Conservation (phyloP, 2,888 invertebrate species). For the Trissoscelio sp. region DNA sequence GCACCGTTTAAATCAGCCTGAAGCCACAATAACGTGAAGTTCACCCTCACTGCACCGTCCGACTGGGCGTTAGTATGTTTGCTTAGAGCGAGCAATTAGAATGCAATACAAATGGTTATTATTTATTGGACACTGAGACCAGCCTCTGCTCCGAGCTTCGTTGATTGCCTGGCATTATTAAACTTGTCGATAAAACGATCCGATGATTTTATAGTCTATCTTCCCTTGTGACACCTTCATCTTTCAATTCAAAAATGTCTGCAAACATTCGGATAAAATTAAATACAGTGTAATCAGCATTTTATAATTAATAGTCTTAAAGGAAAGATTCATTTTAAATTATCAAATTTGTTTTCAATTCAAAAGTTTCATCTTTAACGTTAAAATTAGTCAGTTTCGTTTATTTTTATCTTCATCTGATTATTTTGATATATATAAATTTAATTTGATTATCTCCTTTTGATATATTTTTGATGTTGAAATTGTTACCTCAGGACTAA, state of each 20-base stretch:
- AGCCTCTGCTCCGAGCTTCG: conserved; percentile 30
- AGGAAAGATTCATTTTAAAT: too few species aligned
- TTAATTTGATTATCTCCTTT: too few species aligned
- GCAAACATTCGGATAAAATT: not conserved
- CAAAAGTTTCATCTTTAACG: too few species aligned
- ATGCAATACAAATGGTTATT: conserved; percentile 83
- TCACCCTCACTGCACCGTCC: conserved; percentile 66
- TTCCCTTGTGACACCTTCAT: conserved; percentile 36
- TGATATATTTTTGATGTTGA: too few species aligned
- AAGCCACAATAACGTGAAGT: conserved; percentile 79
- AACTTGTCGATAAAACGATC: conserved; percentile 74
- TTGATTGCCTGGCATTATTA: conserved; percentile 81
- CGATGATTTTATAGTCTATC: conserved; percentile 72
- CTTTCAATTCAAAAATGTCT: conserved; percentile 22
- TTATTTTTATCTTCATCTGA: not conserved
- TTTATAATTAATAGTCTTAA: not conserved
- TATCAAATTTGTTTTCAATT: too few species aligned
- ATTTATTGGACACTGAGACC: conserved; percentile 75
- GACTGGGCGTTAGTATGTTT: conserved; percentile 80
- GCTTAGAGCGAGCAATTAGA: conserved; percentile 83
- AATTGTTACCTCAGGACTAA: too few species aligned
- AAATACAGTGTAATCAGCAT: not conserved
- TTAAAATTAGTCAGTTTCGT: too few species aligned
- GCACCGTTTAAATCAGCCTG: conserved; percentile 83
- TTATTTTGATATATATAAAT: too few species aligned